Percentiles rank a stretch among this genome's conserved stretches.
phyloP scores from a whole-genome alignment of 2,888 invertebrate species.

The Archips crataeganus region DNA sequence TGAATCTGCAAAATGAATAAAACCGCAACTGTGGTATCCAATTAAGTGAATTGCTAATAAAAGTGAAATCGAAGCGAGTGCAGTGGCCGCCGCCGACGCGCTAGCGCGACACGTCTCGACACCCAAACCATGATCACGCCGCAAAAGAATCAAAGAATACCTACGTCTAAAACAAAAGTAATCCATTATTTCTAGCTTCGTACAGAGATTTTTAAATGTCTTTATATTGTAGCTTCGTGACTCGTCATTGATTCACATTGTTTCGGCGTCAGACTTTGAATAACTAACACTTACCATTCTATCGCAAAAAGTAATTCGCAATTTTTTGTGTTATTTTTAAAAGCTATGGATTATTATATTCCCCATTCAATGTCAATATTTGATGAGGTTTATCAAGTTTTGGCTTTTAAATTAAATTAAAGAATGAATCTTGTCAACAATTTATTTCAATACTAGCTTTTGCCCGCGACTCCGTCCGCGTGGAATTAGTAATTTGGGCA shows the following conservation, averaged over 20 bases:
- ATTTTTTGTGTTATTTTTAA: not conserved
- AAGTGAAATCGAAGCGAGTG: constrained; percentile 85
- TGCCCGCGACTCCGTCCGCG: too few species aligned
- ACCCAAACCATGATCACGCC: constrained; percentile 41
- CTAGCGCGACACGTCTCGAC: constrained; percentile 45
- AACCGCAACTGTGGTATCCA: constrained; percentile 83
- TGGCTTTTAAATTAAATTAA: not conserved
- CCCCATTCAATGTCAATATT: not conserved
- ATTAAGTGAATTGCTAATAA: constrained; percentile 85
- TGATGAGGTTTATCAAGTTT: not conserved
- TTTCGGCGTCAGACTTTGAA: not conserved
- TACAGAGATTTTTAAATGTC: not conserved
- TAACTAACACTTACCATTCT: not conserved
- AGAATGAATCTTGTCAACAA: not conserved
- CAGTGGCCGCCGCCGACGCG: constrained; percentile 73
- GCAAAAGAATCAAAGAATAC: constrained; percentile 4
- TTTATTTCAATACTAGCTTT: too few species aligned
- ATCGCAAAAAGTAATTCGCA: not conserved
- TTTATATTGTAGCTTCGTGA: constrained; percentile 41
- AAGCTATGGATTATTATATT: not conserved
- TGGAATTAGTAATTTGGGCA: too few species aligned
- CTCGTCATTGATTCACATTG: constrained; percentile 37
- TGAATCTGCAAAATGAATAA: constrained; percentile 82
- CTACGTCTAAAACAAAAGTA: constrained; percentile 2
- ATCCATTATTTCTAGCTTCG: not conserved